These are phyloP conservation scores for Chelon labrosus DNA, from an alignment of 2,797 vertebrate species.

Conservation along the genomic window DNA sequence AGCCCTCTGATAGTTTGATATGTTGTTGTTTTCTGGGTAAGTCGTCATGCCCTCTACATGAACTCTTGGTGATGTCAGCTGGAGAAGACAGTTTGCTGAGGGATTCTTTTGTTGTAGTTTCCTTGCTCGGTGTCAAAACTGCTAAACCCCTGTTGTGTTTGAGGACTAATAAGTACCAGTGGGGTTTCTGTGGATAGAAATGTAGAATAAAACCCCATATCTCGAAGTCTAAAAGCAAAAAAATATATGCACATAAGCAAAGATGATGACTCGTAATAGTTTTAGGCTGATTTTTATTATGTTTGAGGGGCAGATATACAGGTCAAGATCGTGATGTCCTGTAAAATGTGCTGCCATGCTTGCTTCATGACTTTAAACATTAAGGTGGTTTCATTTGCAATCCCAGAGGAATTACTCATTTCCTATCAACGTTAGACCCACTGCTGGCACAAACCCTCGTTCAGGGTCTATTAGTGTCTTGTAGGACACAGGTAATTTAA, in stretches of 20 bases:
- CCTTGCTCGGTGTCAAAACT: slow-evolving; percentile 19
- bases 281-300: no score
- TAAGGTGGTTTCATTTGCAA: slow-evolving; percentile 61
- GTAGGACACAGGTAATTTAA: slow-evolving; percentile 83
- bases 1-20: slow-evolving; percentile 66
- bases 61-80: slow-evolving; percentile 63
- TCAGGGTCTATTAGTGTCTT: slow-evolving; percentile 79
- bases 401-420: slow-evolving; percentile 62
- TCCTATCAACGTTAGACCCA: slow-evolving; percentile 57
- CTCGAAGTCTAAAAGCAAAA: not conserved
- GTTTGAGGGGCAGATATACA: no score
- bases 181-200: slow-evolving; percentile 9
- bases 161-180: slow-evolving; percentile 26
- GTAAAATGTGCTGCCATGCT: slow-evolving; percentile 25
- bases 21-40: slow-evolving; percentile 52
- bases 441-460: slow-evolving; percentile 55
- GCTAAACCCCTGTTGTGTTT: slow-evolving; percentile 24
- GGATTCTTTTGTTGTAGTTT: slow-evolving; percentile 30
- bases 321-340: no score
- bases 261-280: no score
- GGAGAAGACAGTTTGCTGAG: slow-evolving; percentile 42
- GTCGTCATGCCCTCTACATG: slow-evolving; percentile 66
- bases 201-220: not conserved
- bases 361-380: slow-evolving; percentile 48
- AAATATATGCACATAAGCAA: not conserved